These are phyloP conservation scores for Penaeus chinensis DNA, from an alignment of 1,140 invertebrate genomes.

Conservation along the genomic window DNA sequence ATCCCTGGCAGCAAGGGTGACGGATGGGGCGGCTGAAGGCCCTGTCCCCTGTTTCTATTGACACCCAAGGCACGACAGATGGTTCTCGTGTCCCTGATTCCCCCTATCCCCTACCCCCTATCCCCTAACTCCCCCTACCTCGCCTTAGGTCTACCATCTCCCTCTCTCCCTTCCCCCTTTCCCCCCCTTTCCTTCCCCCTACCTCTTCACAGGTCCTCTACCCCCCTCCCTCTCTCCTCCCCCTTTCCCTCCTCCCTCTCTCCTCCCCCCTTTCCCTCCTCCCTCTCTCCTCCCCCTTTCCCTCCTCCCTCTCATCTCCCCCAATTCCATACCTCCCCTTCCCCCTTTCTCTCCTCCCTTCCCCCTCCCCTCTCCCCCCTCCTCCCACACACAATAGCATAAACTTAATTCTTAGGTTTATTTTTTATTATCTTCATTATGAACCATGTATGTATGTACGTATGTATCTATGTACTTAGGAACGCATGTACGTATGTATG, in stretches of 20 bases:
- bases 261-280: background rate
- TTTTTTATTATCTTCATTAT: too few species aligned
- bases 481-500: too few species aligned
- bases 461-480: too few species aligned
- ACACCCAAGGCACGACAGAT: background rate
- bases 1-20: background rate
- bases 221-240: background rate
- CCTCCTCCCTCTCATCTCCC: too few species aligned
- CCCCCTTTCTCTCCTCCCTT: too few species aligned
- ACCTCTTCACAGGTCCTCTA: background rate
- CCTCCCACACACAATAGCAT: too few species aligned
- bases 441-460: too few species aligned
- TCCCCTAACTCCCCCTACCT: background rate
- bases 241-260: constrained; percentile 2
- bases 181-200: background rate
- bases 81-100: constrained; percentile 11
- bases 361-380: background rate
- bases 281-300: background rate
- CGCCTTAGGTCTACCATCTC: background rate
- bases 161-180: background rate
- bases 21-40: too few species aligned
- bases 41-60: too few species aligned
- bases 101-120: background rate
- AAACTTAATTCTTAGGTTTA: too few species aligned
- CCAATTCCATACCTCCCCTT: too few species aligned